Evolutionary conservation across 2,888 invertebrate species (phyloP).

Genomic region (Eilema caniola): DNA sequence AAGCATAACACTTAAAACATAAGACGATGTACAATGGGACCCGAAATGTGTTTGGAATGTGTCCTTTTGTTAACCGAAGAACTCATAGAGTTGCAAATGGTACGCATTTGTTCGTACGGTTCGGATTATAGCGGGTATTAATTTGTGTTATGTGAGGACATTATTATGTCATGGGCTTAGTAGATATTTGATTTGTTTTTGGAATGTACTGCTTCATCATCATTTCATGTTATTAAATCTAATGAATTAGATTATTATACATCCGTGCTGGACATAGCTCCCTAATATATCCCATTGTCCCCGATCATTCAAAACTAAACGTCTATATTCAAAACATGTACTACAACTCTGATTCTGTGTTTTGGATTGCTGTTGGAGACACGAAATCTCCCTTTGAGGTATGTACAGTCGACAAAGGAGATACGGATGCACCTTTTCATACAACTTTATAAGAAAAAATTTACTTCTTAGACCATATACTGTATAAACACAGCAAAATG

Average conservation of each 20-base stretch:
- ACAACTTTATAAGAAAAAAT: no score
- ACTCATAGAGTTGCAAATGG: conserved; percentile 43
- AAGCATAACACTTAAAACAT: conserved; percentile 21
- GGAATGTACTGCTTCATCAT: neutral
- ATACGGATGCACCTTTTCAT: no score
- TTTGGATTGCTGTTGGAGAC: no score
- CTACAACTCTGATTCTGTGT: no score
- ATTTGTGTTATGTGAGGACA: conserved; percentile 14
- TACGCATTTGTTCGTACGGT: conserved; percentile 36
- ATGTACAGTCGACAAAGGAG: no score
- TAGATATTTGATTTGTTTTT: neutral
- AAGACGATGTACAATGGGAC: conserved; percentile 32
- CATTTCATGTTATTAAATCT: neutral
- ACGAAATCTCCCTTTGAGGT: no score
- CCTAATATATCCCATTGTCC: no score
- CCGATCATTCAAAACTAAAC: no score
- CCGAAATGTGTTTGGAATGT: conserved; percentile 40
- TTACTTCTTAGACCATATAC: no score
- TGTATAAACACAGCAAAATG: no score
- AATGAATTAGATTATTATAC: neutral
- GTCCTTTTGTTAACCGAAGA: conserved; percentile 39
- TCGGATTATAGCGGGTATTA: conserved; percentile 19
- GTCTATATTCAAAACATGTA: no score
- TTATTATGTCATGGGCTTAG: neutral
- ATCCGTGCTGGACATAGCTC: neutral